Evolutionary conservation across 1,140 invertebrate species (phyloP).

Genomic region (Caenorhabditis briggsae): DNA sequence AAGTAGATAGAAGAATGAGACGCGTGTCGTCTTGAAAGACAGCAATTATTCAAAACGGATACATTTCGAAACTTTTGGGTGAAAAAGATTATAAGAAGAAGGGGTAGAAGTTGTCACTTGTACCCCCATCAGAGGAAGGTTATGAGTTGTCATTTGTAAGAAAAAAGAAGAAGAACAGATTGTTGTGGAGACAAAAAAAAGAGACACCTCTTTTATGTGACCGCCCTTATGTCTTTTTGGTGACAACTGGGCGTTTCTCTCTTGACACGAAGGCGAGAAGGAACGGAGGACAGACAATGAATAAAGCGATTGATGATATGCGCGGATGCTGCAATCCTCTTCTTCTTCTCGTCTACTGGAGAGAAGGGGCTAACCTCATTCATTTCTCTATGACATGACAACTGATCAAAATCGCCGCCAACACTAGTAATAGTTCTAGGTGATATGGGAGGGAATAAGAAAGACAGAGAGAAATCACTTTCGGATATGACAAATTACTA

Average conservation of each 20-base stretch:
- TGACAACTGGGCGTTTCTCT: slow-evolving; percentile 44
- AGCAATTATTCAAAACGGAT: slow-evolving; percentile 52
- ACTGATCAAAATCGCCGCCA: slow-evolving; percentile 41
- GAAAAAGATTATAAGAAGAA: slow-evolving; percentile 7
- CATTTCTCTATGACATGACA: slow-evolving; percentile 50
- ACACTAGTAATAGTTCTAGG: background rate
- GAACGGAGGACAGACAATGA: background rate
- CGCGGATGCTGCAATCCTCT: slow-evolving; percentile 28
- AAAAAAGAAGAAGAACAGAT: background rate
- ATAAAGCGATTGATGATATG: slow-evolving; percentile 51
- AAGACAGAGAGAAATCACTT: slow-evolving; percentile 6
- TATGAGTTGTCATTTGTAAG: slow-evolving; percentile 31
- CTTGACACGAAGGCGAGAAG: slow-evolving; percentile 39
- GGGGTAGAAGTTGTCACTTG: background rate
- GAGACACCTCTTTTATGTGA: slow-evolving; percentile 34
- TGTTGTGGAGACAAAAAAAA: background rate
- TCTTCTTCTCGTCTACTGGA: background rate
- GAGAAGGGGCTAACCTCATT: slow-evolving; percentile 41
- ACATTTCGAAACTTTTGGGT: slow-evolving; percentile 31
- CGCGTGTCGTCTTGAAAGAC: slow-evolving; percentile 41
- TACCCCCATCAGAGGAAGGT: background rate
- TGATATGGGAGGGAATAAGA: slow-evolving; percentile 2
- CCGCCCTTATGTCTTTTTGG: slow-evolving; percentile 36
- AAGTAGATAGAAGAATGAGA: background rate
- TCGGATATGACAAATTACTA: slow-evolving; percentile 25